These are phyloP conservation scores for Ctenoplectra terminalis DNA, from an alignment of 1,140 invertebrate species.

Conservation along the genomic window DNA sequence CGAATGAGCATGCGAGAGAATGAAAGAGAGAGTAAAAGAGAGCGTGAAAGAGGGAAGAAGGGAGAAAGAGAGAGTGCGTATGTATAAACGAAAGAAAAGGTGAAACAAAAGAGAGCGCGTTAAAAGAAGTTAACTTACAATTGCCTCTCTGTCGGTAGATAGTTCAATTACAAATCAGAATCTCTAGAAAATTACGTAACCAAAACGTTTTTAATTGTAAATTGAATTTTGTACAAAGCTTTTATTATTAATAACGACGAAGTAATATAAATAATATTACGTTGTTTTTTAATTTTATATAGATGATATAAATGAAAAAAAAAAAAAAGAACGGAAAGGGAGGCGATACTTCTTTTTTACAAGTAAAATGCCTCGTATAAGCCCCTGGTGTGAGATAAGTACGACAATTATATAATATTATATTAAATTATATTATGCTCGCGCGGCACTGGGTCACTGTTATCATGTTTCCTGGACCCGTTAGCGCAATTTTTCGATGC, in stretches of 20 bases:
- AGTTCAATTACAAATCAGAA: constrained; percentile 77
- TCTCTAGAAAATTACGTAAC: constrained; percentile 78
- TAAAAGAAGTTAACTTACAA: constrained; percentile 66
- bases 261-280: constrained; percentile 82
- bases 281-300: constrained; percentile 83
- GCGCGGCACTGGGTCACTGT: constrained; percentile 77
- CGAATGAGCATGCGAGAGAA: constrained; percentile 21
- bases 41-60: constrained; percentile 14
- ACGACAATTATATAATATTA: constrained; percentile 65
- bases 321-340: constrained; percentile 34
- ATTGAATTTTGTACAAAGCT: constrained; percentile 83
- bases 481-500: constrained; percentile 72
- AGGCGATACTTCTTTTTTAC: constrained; percentile 71
- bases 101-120: constrained; percentile 59
- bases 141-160: constrained; percentile 76
- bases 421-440: constrained; percentile 68
- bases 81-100: constrained; percentile 36
- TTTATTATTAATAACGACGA: constrained; percentile 81
- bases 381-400: constrained; percentile 75
- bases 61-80: constrained; percentile 15
- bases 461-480: constrained; percentile 78
- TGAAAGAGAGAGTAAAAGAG: constrained; percentile 12
- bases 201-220: constrained; percentile 82
- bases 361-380: constrained; percentile 78
- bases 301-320: constrained; percentile 66